Evolutionary conservation across 2,888 invertebrate genomes (phyloP).

Genomic region (Rotaria sp.): DNA sequence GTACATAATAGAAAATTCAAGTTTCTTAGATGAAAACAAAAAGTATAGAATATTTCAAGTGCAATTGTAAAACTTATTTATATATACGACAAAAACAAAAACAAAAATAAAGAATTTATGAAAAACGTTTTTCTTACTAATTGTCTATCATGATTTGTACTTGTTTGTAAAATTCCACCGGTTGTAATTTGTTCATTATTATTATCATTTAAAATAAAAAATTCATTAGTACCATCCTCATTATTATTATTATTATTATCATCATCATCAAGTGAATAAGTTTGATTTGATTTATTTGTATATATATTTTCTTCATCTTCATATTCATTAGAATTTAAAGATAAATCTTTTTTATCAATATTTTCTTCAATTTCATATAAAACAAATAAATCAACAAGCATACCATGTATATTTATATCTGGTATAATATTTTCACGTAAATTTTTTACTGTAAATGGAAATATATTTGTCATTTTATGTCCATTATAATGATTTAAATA

Average conservation of each 20-base stretch:
- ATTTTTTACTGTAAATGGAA: background rate
- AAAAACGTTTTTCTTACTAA: background rate
- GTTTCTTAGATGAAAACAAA: no score
- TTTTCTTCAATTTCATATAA: conserved; percentile 16
- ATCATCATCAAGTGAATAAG: conserved; percentile 19
- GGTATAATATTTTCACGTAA: background rate
- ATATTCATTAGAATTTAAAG: background rate
- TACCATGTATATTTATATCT: background rate
- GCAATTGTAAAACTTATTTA: no score
- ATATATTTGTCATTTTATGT: background rate
- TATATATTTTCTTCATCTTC: conserved; percentile 16
- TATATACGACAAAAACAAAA: no score
- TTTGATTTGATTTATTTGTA: background rate
- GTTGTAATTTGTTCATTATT: background rate
- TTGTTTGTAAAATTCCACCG: conserved; percentile 9
- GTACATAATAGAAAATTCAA: no score
- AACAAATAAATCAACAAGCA: conserved; percentile 10
- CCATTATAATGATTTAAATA: conserved; percentile 10
- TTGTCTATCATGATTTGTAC: conserved; percentile 12
- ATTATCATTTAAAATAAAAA: background rate
- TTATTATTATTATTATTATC: background rate
- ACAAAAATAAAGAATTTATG: no score
- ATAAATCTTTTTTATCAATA: background rate
- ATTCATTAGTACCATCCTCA: conserved; percentile 14
- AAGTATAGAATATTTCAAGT: no score